Percentiles rank a stretch among this genome's conserved stretches.
phyloP scores from a whole-genome alignment of 1,140 invertebrate species.

The Sarcophaga bullata region DNA sequence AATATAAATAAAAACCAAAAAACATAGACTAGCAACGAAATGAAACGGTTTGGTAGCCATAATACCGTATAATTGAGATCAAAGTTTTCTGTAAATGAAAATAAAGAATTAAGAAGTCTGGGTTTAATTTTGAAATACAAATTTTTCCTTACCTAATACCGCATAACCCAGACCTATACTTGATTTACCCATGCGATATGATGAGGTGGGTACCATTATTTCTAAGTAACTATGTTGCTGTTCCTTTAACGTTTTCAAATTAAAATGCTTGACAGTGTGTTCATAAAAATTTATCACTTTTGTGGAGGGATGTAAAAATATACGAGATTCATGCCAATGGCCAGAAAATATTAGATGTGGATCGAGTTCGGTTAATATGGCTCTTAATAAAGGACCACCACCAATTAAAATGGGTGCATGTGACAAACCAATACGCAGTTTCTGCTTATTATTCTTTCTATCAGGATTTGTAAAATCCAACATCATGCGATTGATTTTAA shows the following conservation, averaged over 20 bases:
- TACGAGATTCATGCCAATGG: conserved; percentile 79
- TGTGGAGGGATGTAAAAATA: conserved; percentile 59
- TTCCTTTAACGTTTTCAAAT: conserved; percentile 63
- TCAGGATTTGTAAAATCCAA: conserved; percentile 69
- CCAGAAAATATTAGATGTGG: conserved; percentile 87
- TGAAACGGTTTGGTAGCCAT: conserved; percentile 61
- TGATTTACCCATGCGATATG: conserved; percentile 90
- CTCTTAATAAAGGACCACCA: conserved; percentile 72
- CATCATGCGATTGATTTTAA: conserved; percentile 78
- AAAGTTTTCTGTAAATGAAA: conserved; percentile 54
- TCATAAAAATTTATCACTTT: conserved; percentile 65
- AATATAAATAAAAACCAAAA: conserved; percentile 59
- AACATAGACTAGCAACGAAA: conserved; percentile 55
- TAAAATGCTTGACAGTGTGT: conserved; percentile 61
- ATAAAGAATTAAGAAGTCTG: not conserved
- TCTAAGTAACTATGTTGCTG: conserved; percentile 75
- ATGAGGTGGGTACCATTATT: conserved; percentile 91
- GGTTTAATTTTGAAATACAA: no score
- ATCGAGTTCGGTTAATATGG: conserved; percentile 67
- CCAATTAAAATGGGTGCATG: conserved; percentile 75
- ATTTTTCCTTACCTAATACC: conserved; percentile 75
- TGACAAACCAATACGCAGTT: conserved; percentile 75
- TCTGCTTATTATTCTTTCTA: conserved; percentile 70
- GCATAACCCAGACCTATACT: conserved; percentile 88
- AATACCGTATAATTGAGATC: conserved; percentile 60